Evolutionary conservation across 2,797 vertebrate genomes (phyloP).

Genomic region (Amblyopsis hoosieri): DNA sequence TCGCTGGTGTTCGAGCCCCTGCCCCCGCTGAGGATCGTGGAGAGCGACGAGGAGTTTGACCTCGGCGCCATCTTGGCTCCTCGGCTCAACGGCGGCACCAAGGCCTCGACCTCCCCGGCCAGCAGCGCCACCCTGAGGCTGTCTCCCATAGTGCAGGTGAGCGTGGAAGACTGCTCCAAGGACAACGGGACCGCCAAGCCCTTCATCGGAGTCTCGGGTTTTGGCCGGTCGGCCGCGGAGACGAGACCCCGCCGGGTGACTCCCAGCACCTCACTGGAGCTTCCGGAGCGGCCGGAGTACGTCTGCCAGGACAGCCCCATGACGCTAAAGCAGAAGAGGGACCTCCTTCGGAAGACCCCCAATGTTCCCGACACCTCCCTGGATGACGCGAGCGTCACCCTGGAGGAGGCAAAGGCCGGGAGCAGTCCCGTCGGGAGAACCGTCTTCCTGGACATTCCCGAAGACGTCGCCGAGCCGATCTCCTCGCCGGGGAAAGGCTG

Average conservation of each 20-base stretch:
- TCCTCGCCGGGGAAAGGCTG: conserved; percentile 83
- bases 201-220: conserved; percentile 47
- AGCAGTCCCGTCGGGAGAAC: conserved; percentile 81
- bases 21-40: conserved; percentile 94
- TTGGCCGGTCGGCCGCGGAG: conserved; percentile 36
- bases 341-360: conserved; percentile 88
- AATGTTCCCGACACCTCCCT: conserved; percentile 88
- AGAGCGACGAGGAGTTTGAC: conserved; percentile 96
- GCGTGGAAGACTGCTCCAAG: conserved; percentile 88
- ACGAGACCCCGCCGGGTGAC: conserved; percentile 56
- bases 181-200: conserved; percentile 71
- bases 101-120: conserved; percentile 73
- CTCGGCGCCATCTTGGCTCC: conserved; percentile 59
- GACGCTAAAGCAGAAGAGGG: conserved; percentile 94
- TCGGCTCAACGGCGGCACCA: conserved; percentile 67
- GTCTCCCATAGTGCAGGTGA: conserved; percentile 88
- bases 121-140: conserved; percentile 82
- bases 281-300: conserved; percentile 65
- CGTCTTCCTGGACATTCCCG: conserved; percentile 87
- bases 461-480: conserved; percentile 81
- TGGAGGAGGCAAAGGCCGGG: conserved; percentile 68
- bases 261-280: conserved; percentile 66
- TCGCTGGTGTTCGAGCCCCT: conserved; percentile 94
- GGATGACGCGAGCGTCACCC: conserved; percentile 76
- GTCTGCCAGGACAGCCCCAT: conserved; percentile 82